Evolutionary conservation across 2,888 invertebrate species (phyloP).

Genomic region (Apeira syringaria): DNA sequence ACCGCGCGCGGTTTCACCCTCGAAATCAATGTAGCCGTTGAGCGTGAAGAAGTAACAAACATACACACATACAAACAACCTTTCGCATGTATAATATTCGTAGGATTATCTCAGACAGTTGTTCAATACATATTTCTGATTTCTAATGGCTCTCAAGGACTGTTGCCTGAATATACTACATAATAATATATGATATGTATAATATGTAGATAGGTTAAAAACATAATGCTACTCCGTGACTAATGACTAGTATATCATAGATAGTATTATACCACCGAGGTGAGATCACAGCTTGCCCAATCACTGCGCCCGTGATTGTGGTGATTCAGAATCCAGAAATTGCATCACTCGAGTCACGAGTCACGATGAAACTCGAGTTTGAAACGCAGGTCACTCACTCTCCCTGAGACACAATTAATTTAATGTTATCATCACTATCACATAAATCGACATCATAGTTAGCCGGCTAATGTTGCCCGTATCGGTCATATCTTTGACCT

Average conservation of each 20-base stretch:
- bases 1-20: no score
- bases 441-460: slow-evolving; percentile 29
- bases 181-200: no score
- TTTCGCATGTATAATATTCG: no score
- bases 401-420: slow-evolving; percentile 30
- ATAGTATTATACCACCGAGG: slow-evolving; percentile 1
- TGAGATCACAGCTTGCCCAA: slow-evolving; percentile 23
- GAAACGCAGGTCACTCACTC: slow-evolving; percentile 31
- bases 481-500: background rate
- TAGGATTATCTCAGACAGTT: no score
- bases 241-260: background rate
- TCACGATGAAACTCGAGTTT: no score
- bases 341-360: slow-evolving; percentile 37
- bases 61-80: no score
- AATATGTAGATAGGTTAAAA: slow-evolving; percentile 1
- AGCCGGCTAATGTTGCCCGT: slow-evolving; percentile 9
- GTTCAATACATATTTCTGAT: no score
- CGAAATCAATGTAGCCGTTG: no score
- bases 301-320: slow-evolving; percentile 1
- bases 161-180: no score
- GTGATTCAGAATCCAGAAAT: slow-evolving; percentile 45
- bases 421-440: slow-evolving; percentile 25
- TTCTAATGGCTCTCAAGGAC: no score
- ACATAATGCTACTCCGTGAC: slow-evolving; percentile 9
- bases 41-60: no score